Percentiles rank a stretch among this genome's conserved stretches.
Conservation (phyloP, 2,888 invertebrate genomes). For the Agrenia bidenticulata region DNA sequence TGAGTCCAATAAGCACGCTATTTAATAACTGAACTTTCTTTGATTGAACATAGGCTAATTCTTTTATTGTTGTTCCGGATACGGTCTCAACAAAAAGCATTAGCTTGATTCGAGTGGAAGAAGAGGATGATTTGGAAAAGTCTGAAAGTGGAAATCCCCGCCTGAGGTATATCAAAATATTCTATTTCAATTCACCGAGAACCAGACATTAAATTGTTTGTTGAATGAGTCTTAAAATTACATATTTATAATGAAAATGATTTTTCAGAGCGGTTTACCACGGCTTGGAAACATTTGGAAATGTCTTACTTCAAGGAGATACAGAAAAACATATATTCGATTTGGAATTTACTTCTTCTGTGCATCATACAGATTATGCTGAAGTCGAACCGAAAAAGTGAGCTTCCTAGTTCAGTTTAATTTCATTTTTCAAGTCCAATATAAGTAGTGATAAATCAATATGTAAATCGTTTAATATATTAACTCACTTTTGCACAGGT, state of each 20-base stretch:
- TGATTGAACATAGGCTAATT: not conserved
- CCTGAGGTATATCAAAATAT: conserved; percentile 61
- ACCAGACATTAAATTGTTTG: no score
- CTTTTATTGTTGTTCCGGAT: not conserved
- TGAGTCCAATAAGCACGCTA: no score
- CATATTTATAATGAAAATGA: not conserved
- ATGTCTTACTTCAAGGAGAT: conserved; percentile 20
- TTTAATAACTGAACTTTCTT: no score
- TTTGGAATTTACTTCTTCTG: not conserved
- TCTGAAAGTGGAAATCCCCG: conserved; percentile 62
- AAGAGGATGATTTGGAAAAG: conserved; percentile 60
- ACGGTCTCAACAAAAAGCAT: not conserved
- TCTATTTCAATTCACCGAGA: no score
- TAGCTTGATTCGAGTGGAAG: conserved; percentile 9
- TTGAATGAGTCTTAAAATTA: no score
- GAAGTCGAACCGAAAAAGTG: conserved; percentile 28
- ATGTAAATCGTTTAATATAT: no score
- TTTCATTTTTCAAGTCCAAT: not conserved
- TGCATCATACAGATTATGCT: conserved; percentile 3
- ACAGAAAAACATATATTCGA: conserved; percentile 23
- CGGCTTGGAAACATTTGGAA: conserved; percentile 2
- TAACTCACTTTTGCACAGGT: conserved; percentile 15
- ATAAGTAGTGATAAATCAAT: no score
- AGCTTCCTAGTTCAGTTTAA: not conserved
- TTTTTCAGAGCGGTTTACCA: conserved; percentile 5